Evolutionary conservation across 2,888 invertebrate genomes (phyloP), one percentile per base, ranked within the genome.

Genomic region (Philereme vetulata): DNA sequence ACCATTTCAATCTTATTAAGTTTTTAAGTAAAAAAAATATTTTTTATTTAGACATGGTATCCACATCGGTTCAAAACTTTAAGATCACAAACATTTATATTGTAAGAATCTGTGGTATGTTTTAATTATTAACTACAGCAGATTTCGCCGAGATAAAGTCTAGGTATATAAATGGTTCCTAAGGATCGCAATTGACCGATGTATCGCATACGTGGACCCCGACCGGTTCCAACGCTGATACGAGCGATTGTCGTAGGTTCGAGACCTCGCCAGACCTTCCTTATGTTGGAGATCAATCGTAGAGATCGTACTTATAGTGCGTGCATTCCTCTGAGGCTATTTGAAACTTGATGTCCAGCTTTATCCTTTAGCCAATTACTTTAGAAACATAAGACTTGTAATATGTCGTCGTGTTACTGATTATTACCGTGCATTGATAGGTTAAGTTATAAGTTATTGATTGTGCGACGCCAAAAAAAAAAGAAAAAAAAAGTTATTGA

Each of bases 141-240:
- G 52, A 60, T 64, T 64, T 60, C n/a, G 33, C 6, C 35, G 21
- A 51, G 57, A 51, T 51, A 40, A 67, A 62, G 62, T 57, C 59
- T 68, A 21, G 21, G 21, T 21, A 58, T 62, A 68, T 66, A 64
- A 69, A 65, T 40, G 56, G 56, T 59, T 45, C n/a, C 60, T 66
- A 53, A n/a, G 43, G 44, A 57, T 62, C 54, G 55, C 62, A 55
- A 50, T 21, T 58, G 58, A 58, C 58, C 62, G 51, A 58, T 74
- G 73, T 76, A 77, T 75, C 69, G 68, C 76, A 75, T 78, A 73
- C 70, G 67, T 76, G 76, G 75, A 68, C 72, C 62, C 60, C 56
- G 80, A 87, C 88, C 87, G 88, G 88, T 88, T 84, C 38, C 49
- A 62, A 72, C 64, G 66, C 70, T 77, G 77, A 80, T 78, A 79